Evolutionary conservation across 2,797 vertebrate species (phyloP), one percentile per base, ranked within the genome.

Genomic region (Anguilla marmorata): DNA sequence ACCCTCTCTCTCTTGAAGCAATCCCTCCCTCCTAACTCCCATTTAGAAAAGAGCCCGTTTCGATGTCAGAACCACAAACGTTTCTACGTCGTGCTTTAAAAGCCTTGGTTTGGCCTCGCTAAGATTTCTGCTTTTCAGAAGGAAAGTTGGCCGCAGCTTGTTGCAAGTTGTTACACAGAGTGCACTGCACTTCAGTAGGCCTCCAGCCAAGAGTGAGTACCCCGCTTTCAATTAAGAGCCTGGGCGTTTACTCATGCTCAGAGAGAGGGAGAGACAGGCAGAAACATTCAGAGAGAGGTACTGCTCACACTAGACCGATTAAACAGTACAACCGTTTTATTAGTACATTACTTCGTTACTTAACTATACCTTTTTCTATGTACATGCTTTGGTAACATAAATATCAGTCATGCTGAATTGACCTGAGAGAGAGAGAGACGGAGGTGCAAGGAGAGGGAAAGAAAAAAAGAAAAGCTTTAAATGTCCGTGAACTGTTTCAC

Each of bases 181-280:
- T 8, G 79, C 63, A 11, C 0, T 33, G 41, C 24, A 45, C 5
- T 19, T 45, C 79, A 12, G 79, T 82, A 48, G 79, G 79, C 41
- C 79, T 27, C 41, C 11, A 30, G 79, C 79, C 79, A 48, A 82
- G 79, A 82, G 79, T 82, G 79, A 82, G 79, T n/a, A 50, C 41
- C 48, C 76, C 48, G 74, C 30, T 79, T 79, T 79, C 37, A 21
- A 82, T 50, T 50, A 24, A 82, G 79, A 82, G 41, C 79, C 79
- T 48, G 33, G 12, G 24, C 37, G 74, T 33, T 41, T 14, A 82
- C 79, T 50, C 79, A 48, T n/a, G 45, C 79, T 48, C 79, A 50
- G 41, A 82, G 6, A 48, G 79, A 50, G 21, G 6, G 41, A n/a
- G 79, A 82, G 79, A n/a, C n/a, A n/a, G 63, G n/a, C 63, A 69